Conservation (phyloP, 2,888 invertebrate species). For the Euplagia quadripunctaria region DNA sequence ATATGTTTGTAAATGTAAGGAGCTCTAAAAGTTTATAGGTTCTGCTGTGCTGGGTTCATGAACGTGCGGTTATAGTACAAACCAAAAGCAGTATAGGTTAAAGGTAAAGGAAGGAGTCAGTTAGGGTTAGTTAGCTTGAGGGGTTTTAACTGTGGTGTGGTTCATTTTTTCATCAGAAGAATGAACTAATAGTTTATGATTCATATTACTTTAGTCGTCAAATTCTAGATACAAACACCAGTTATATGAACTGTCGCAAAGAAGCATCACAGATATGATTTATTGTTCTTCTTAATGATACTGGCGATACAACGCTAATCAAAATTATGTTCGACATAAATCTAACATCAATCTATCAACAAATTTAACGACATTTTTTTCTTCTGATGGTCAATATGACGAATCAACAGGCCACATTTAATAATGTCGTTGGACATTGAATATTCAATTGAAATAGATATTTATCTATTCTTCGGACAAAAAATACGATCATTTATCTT, state of each 20-base stretch:
- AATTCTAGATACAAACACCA: background rate
- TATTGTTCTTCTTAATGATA: background rate
- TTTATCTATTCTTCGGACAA: background rate
- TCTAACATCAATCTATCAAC: background rate
- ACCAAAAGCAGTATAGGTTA: no score
- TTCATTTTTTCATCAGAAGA: background rate
- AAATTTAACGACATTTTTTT: background rate
- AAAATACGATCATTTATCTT: background rate
- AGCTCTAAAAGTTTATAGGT: no score
- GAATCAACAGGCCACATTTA: background rate
- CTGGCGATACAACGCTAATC: background rate
- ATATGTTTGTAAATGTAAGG: no score
- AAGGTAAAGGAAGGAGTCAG: background rate
- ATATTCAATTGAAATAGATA: background rate
- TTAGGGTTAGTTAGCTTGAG: no score
- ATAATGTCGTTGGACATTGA: background rate
- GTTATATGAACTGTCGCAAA: background rate
- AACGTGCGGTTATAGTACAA: no score
- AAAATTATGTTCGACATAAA: background rate
- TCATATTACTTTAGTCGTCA: no score
- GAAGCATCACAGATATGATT: background rate
- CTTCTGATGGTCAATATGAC: background rate
- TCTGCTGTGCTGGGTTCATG: no score
- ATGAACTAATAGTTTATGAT: background rate
- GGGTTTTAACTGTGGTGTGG: no score